Evolutionary conservation across 2,888 invertebrate genomes (phyloP).

Genomic region (Auanema sp.): DNA sequence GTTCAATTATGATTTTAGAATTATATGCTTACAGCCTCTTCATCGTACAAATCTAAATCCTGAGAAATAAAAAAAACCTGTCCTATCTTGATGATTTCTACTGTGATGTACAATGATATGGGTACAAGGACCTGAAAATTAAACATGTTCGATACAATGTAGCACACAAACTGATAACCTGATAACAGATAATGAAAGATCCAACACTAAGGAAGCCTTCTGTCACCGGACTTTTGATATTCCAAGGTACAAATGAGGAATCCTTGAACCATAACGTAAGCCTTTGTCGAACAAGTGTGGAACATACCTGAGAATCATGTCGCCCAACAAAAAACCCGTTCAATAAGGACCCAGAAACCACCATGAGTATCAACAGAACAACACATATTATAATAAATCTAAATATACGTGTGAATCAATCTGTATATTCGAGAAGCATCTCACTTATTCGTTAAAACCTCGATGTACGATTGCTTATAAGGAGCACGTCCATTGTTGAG

Average conservation of each 20-base stretch:
- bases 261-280: not conserved
- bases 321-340: slow-evolving; percentile 16
- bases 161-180: slow-evolving; percentile 22
- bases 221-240: slow-evolving; percentile 26
- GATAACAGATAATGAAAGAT: slow-evolving; percentile 48
- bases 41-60: slow-evolving; percentile 84
- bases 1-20: slow-evolving; percentile 3
- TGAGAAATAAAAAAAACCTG: slow-evolving; percentile 93
- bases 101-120: slow-evolving; percentile 89
- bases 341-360: slow-evolving; percentile 72
- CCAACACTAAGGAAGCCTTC: slow-evolving; percentile 40
- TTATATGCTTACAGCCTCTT: slow-evolving; percentile 54
- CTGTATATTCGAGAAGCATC: slow-evolving; percentile 12
- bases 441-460: slow-evolving; percentile 81
- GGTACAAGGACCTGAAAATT: slow-evolving; percentile 84
- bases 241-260: slow-evolving; percentile 25
- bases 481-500: slow-evolving; percentile 92
- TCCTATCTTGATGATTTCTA: slow-evolving; percentile 91
- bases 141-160: not conserved
- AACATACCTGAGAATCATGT: slow-evolving; percentile 8
- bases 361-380: slow-evolving; percentile 80
- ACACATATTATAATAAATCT: slow-evolving; percentile 73
- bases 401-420: slow-evolving; percentile 8
- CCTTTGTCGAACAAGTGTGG: no score
- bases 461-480: slow-evolving; percentile 75